These are phyloP conservation scores for Cynodonichthys magdalenae DNA, from an alignment of 2,797 vertebrate species.

Conservation along the genomic window DNA sequence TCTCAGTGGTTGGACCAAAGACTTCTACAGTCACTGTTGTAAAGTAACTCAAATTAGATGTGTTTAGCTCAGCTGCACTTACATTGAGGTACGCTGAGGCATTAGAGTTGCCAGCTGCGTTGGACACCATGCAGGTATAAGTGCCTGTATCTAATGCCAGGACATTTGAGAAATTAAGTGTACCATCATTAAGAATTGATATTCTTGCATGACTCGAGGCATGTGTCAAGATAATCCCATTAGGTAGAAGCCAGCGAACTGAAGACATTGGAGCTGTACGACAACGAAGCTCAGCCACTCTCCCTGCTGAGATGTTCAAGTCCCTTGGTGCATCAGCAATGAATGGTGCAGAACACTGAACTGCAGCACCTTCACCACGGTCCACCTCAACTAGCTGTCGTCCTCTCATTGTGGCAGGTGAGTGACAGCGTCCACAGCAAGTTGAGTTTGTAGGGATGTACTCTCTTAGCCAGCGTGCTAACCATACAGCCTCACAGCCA, in stretches of 20 bases:
- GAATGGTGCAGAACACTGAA: constrained; percentile 95
- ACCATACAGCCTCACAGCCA: constrained; percentile 95
- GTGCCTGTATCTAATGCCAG: constrained; percentile 90
- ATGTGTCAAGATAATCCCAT: constrained; percentile 93
- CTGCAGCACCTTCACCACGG: constrained; percentile 87
- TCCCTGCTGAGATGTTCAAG: constrained; percentile 95
- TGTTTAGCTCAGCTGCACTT: constrained; percentile 95
- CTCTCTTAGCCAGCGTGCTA: constrained; percentile 94
- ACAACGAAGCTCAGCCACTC: constrained; percentile 92
- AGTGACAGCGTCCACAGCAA: constrained; percentile 95
- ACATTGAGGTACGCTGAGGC: constrained; percentile 98
- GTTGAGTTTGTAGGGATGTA: constrained; percentile 96
- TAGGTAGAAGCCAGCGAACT: constrained; percentile 93
- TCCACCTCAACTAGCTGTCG: constrained; percentile 94
- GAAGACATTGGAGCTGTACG: constrained; percentile 93
- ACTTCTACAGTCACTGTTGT: constrained; percentile 96
- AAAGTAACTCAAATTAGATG: constrained; percentile 97
- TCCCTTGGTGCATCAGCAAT: constrained; percentile 93
- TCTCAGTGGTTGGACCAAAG: constrained; percentile 89
- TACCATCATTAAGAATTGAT: constrained; percentile 92
- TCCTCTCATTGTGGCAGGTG: constrained; percentile 91
- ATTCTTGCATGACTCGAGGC: constrained; percentile 91
- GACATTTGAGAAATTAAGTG: constrained; percentile 95
- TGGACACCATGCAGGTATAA: constrained; percentile 98
- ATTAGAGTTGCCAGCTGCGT: constrained; percentile 94